Percentiles rank a stretch among this genome's conserved stretches.
phyloP scores from a whole-genome alignment of 2,888 invertebrate species.

The Tholera decimalis region DNA sequence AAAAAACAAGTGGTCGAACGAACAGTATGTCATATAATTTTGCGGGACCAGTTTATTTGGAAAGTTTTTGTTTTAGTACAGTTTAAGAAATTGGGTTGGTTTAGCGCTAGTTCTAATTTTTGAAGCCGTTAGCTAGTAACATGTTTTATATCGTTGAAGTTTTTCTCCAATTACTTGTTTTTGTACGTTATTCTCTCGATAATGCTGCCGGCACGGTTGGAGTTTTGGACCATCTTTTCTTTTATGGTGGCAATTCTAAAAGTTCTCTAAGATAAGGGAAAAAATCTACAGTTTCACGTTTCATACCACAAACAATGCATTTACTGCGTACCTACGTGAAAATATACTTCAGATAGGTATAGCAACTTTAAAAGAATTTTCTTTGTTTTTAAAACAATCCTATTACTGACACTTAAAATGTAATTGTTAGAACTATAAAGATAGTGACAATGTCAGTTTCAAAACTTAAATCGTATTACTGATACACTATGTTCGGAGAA shows the following conservation, averaged over 20 bases:
- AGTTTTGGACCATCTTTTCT: slow-evolving; percentile 9
- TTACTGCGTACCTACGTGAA: neutral
- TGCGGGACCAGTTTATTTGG: slow-evolving; percentile 54
- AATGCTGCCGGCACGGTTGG: neutral
- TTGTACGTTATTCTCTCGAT: neutral
- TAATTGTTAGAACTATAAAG: too few relatives aligned
- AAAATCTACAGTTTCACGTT: neutral
- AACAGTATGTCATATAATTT: slow-evolving; percentile 63
- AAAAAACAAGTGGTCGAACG: slow-evolving; percentile 59
- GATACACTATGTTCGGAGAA: too few relatives aligned
- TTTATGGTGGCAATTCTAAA: slow-evolving; percentile 11
- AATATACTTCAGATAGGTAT: neutral
- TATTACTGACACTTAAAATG: too few relatives aligned
- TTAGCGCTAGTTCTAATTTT: slow-evolving; percentile 44
- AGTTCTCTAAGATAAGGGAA: neutral
- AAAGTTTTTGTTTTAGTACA: slow-evolving; percentile 49
- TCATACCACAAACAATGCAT: neutral
- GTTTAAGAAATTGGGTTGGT: slow-evolving; percentile 56
- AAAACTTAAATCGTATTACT: too few relatives aligned
- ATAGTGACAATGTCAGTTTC: too few relatives aligned
- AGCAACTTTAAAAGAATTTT: neutral
- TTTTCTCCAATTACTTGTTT: slow-evolving; percentile 21
- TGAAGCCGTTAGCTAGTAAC: slow-evolving; percentile 26
- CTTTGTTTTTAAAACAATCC: neutral
- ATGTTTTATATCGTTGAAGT: slow-evolving; percentile 30